Base-by-base conservation (phyloP, 1,140 invertebrate species). In the Eurosta solidaginis region DNA sequence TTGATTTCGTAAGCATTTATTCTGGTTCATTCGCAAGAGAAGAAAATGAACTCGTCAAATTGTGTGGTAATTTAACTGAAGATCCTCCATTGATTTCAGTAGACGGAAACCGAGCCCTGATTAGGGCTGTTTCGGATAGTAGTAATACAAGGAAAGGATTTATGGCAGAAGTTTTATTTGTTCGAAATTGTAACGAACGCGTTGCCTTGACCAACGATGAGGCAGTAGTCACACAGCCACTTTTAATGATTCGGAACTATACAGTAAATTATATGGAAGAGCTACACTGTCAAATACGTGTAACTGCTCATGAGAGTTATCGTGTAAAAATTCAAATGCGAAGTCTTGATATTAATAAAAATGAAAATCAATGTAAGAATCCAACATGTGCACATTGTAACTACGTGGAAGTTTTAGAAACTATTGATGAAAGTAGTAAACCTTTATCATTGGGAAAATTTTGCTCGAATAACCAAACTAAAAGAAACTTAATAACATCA, bases 371-470 rank as follows among this genome's bases (percentile, higher is more conserved):
- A 47, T 49, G 77, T 68, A n/a, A 33, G 33, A 10, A 79, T 49
- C 77, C 42, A 77, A 17, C 87, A 84, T 74, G 85, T 79, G 92
- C 92, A 80, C 87, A 87, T 17, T 93, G 92, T 80, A 93, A 94
- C 87, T 92, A 89, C 77, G 78, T 95, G n/a, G 91, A 94, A 89
- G 90, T 95, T 81, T 84, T 81, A 68, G 94, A 95, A 88, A 93
- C 93, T 22, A 79, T 88, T 5, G 90, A 90, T 42, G 88, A 88
- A 12, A 89, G 89, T 29, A 89, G 90, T 54, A 29, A 20, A 12
- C 27, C 20, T 40, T 84, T 91, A 47, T 80, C 91, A 20, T 90
- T 95, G 17, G 91, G 90, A 5, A 90, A 81, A 80, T 92, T 91
- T 81, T 94, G 93, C 83, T 27, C 27, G 0, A 3, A 59, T 9